phyloP scores from a whole-genome alignment of 2,113 vertebrate species.

The Microcebus lehilahytsara region DNA sequence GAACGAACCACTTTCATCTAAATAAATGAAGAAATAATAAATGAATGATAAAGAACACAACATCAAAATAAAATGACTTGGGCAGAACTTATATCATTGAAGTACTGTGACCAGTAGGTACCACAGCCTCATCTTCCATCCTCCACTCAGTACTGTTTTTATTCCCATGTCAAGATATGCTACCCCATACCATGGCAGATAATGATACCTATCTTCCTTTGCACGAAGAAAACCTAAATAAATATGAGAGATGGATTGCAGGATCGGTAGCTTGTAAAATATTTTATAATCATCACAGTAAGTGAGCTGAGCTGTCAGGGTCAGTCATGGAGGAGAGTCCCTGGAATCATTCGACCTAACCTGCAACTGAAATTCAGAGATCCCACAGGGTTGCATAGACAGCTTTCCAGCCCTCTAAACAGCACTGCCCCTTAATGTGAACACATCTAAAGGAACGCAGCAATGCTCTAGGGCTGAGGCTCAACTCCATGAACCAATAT shows the following conservation, averaged over 20 bases:
- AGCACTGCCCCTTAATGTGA: neutral
- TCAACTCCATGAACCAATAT: neutral
- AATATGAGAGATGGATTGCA: neutral
- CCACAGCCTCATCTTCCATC: neutral
- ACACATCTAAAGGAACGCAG: neutral
- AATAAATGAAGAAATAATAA: neutral
- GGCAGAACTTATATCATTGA: neutral
- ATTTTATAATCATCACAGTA: neutral
- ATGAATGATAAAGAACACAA: neutral
- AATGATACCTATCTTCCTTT: neutral
- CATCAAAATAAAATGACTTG: neutral
- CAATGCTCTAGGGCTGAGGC: neutral
- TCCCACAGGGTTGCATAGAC: neutral
- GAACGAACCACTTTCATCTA: neutral
- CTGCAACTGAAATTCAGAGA: neutral
- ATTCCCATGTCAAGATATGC: neutral
- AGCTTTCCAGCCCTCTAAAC: neutral
- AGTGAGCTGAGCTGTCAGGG: neutral
- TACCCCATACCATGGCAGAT: neutral
- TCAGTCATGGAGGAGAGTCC: neutral
- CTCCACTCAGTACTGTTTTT: neutral
- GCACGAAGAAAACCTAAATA: neutral
- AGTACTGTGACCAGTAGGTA: neutral
- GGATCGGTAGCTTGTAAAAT: conserved; percentile 20
- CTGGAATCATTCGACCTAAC: neutral